Evolutionary conservation across 2,113 vertebrate species (phyloP).

Genomic region (Ibidorhyncha struthersii): DNA sequence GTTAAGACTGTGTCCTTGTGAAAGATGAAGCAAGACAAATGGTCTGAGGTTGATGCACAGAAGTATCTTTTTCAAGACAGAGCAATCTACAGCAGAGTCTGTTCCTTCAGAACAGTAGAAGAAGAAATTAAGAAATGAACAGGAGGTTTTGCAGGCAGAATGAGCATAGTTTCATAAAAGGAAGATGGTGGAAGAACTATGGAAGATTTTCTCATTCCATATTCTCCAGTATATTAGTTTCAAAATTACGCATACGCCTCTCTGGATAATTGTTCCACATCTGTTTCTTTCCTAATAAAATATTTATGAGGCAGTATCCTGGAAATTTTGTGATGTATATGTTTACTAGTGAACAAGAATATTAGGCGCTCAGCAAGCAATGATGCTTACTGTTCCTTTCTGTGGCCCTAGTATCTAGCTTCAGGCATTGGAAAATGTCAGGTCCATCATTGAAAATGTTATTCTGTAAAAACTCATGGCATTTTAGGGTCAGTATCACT

Average conservation of each 20-base stretch:
- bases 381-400: not conserved
- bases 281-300: conserved; percentile 1
- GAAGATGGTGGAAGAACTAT: not conserved
- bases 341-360: not conserved
- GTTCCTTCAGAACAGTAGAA: not conserved
- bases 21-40: not conserved
- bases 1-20: not conserved
- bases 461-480: not conserved
- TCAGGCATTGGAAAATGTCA: not conserved
- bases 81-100: not conserved
- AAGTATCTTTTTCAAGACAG: not conserved
- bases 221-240: not conserved
- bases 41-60: not conserved
- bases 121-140: not conserved
- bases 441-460: not conserved
- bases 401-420: not conserved
- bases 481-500: not conserved
- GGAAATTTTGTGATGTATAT: not conserved
- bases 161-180: not conserved
- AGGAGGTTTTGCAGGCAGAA: not conserved
- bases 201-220: not conserved
- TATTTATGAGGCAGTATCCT: not conserved
- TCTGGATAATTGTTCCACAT: not conserved
- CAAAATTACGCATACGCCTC: not conserved
- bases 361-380: not conserved